Evolutionary conservation across 2,797 vertebrate species (phyloP).

Genomic region (Spinus pinus): DNA sequence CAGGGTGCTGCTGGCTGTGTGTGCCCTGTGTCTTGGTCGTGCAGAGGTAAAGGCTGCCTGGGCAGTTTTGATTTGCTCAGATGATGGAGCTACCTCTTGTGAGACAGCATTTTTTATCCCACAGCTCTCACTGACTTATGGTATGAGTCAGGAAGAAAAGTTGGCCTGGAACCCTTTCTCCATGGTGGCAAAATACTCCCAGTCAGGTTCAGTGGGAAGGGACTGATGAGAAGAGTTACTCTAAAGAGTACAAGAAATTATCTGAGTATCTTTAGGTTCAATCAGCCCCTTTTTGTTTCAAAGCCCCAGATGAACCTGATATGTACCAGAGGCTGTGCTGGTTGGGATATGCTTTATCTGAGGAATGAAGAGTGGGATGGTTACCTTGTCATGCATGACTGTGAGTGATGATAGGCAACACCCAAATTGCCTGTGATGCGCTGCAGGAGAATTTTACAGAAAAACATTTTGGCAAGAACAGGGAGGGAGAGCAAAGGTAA

Average conservation of each 20-base stretch:
- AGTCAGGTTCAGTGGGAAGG: not conserved
- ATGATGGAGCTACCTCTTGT: not conserved
- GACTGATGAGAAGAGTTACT: not conserved
- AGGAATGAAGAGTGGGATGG: not conserved
- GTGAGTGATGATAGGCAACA: not conserved
- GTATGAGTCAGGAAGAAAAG: not conserved
- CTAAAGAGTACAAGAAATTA: not conserved
- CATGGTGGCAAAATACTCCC: not conserved
- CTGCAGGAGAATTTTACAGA: not conserved
- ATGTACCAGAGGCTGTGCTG: not conserved
- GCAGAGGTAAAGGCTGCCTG: not conserved
- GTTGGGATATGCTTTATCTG: rapidly evolving
- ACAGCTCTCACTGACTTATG: not conserved
- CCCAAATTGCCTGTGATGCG: not conserved
- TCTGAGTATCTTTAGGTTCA: not conserved
- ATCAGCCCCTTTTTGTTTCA: not conserved
- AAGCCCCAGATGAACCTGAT: not conserved
- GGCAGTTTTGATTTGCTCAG: not conserved
- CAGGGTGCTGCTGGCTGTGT: not conserved
- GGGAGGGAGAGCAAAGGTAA: not conserved
- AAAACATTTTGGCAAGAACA: not conserved
- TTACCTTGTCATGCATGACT: not conserved
- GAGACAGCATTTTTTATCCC: not conserved
- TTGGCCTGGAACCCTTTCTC: not conserved
- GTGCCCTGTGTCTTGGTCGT: not conserved